A percentile compares a stretch with the other conserved stretches of the same genome.
phyloP scores from a whole-genome alignment of 2,113 vertebrate species.

The Lates calcarifer region DNA sequence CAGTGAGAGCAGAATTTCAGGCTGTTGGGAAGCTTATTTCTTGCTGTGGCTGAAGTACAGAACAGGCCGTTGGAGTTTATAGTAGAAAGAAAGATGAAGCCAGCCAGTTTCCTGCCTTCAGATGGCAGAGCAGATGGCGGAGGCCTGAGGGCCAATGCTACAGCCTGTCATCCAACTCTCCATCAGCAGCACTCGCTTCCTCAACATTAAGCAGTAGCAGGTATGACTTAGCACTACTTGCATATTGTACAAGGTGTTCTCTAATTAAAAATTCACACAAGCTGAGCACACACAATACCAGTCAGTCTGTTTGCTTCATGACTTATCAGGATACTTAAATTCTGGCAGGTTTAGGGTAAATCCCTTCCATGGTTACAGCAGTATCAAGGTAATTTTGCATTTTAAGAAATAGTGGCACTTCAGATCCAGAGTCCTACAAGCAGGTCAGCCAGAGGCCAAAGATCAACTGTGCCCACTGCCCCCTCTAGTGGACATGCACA shows the following conservation, averaged over 20 bases:
- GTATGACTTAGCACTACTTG: background rate
- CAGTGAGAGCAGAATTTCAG: constrained; percentile 58
- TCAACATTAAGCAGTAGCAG: constrained; percentile 17
- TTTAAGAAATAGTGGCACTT: background rate
- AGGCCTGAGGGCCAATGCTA: constrained; percentile 49
- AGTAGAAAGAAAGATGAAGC: constrained; percentile 50
- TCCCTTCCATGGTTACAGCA: background rate
- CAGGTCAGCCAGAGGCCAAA: constrained; percentile 52
- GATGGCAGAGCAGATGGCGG: constrained; percentile 82
- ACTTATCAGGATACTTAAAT: background rate
- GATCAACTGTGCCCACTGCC: constrained; percentile 52
- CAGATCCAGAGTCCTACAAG: background rate
- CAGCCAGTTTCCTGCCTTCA: constrained; percentile 72
- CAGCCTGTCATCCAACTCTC: constrained; percentile 47
- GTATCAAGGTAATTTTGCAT: background rate
- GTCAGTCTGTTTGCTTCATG: background rate
- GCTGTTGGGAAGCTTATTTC: constrained; percentile 56
- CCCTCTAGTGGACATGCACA: constrained; percentile 64
- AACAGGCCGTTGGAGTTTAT: constrained; percentile 37
- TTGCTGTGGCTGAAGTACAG: constrained; percentile 49
- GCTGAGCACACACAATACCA: background rate
- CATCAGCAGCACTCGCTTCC: constrained; percentile 32
- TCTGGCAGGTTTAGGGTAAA: background rate
- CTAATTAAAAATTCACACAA: background rate
- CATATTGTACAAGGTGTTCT: background rate